A percentile compares a stretch with the other conserved stretches of the same genome.
phyloP scores from a whole-genome alignment of 2,797 vertebrate genomes.

The Microctenopoma steveboyesi region DNA sequence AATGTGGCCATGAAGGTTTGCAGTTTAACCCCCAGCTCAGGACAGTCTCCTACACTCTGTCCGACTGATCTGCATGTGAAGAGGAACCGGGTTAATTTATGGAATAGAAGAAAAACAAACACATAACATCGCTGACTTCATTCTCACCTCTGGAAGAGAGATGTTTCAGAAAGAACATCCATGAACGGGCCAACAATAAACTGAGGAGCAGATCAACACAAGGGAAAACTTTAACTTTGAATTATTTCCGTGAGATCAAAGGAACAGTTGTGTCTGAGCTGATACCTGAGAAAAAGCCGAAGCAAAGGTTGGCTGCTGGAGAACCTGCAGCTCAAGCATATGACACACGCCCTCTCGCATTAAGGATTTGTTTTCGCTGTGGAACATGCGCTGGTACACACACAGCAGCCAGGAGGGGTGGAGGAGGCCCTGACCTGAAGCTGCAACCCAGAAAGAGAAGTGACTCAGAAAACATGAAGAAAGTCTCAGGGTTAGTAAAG shows the following conservation, averaged over 20 bases:
- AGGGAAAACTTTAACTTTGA: background rate
- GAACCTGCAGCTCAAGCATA: conserved; percentile 88
- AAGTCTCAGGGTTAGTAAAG: background rate
- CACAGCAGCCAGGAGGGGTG: conserved; percentile 94
- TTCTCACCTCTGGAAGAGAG: conserved; percentile 90
- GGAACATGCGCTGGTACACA: conserved; percentile 95
- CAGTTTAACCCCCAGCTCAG: conserved; percentile 88
- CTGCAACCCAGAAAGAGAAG: conserved; percentile 15
- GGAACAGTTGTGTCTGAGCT: background rate
- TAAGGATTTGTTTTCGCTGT: conserved; percentile 94
- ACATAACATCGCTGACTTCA: background rate
- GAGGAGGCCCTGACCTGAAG: conserved; percentile 80
- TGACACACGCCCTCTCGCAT: conserved; percentile 91
- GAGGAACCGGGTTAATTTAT: conserved; percentile 21
- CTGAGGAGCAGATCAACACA: conserved; percentile 71
- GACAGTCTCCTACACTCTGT: conserved; percentile 87
- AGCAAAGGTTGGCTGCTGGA: conserved; percentile 80
- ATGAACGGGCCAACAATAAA: conserved; percentile 92
- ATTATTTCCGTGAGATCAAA: background rate
- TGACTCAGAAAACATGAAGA: background rate
- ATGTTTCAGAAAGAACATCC: conserved; percentile 92
- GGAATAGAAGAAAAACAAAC: background rate
- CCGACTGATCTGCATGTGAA: conserved; percentile 79
- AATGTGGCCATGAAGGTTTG: conserved; percentile 88
- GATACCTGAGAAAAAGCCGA: conserved; percentile 87